Evolutionary conservation across 2,113 vertebrate genomes (phyloP).

Genomic region (Bubo scandiacus): DNA sequence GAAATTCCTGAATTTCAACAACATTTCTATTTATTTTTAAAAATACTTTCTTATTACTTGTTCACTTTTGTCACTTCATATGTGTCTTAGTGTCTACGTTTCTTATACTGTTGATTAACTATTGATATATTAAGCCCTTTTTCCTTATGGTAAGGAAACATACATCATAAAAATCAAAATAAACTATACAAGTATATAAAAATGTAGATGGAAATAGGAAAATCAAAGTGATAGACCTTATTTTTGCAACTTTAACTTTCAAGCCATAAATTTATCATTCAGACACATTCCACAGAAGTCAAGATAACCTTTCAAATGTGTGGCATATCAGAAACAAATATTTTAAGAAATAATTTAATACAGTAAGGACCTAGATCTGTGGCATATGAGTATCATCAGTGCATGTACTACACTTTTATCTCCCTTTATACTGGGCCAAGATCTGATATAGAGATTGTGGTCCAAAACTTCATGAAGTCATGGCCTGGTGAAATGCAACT

Average conservation of each 20-base stretch:
- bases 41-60: background rate
- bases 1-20: background rate
- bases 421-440: background rate
- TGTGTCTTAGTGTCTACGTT: background rate
- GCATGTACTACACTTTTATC: background rate
- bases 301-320: background rate
- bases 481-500: background rate
- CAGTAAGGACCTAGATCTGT: background rate
- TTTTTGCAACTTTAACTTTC: background rate
- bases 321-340: background rate
- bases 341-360: background rate
- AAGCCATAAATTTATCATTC: background rate
- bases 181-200: background rate
- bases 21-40: background rate
- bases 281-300: background rate
- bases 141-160: background rate
- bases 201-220: background rate
- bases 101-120: background rate
- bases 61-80: background rate
- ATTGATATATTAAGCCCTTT: background rate
- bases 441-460: background rate
- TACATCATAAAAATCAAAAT: background rate
- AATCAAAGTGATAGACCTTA: background rate
- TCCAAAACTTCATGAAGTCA: background rate
- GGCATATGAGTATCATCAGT: background rate